phyloP scores from a whole-genome alignment of 2,797 vertebrate species.

The Prunella strophiata region DNA sequence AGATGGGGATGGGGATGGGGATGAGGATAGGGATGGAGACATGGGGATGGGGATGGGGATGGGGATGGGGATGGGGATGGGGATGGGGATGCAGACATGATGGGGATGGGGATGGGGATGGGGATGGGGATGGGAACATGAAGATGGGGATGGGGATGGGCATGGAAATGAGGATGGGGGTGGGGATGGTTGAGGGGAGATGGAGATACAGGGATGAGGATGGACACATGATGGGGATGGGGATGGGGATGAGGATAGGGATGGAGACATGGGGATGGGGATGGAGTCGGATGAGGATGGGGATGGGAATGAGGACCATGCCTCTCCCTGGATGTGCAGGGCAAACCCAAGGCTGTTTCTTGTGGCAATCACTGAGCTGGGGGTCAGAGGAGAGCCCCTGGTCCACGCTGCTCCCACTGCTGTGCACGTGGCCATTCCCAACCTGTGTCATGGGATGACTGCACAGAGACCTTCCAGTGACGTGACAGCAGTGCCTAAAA shows the following conservation, averaged over 20 bases:
- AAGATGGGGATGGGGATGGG: neutral
- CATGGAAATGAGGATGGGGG: neutral
- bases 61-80: neutral
- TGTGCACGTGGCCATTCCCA: fast-evolving
- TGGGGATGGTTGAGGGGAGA: no score
- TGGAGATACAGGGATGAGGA: no score
- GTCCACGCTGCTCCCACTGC: fast-evolving
- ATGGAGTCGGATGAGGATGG: neutral
- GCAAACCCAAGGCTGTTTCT: neutral
- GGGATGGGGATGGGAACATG: no score
- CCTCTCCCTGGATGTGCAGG: fast-evolving
- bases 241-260: neutral
- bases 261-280: neutral
- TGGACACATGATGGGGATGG: neutral
- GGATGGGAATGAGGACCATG: fast-evolving
- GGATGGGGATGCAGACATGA: no score
- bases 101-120: fast-evolving
- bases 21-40: no score
- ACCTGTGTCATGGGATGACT: fast-evolving
- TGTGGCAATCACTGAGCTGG: fast-evolving
- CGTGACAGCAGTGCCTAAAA: neutral
- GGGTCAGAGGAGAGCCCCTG: neutral
- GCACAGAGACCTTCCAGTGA: neutral
- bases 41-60: no score
- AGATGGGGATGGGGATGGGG: no score